Base-by-base conservation (phyloP, 2,797 vertebrate genomes). In the Vultur gryphus region DNA sequence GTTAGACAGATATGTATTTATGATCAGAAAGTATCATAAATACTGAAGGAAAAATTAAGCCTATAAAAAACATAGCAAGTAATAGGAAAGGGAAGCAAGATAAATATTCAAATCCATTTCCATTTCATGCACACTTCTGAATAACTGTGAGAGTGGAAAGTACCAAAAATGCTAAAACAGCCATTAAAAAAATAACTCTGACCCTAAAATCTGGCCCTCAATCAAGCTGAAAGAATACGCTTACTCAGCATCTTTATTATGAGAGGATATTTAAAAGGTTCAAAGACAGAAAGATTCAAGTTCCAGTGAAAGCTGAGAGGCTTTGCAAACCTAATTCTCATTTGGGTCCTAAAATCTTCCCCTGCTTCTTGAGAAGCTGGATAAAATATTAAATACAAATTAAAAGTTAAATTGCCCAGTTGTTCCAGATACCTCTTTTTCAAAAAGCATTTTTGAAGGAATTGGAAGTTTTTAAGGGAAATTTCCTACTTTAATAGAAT, bases 81-180 rank as follows among this genome's bases (percentile, higher is more conserved):
- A 95, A 95, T 87, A 87, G 24, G 71, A 83, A 91, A 78, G 64
- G 11, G 71, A 94, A 94, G 59, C 14, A 80, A 93, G 89, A 87
- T 93, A 95, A 95, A 94, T 95, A 97, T 95, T 93, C 93, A 95
- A 89, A 95, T 75, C 35, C 39, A 84, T 92, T 96, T 84, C 80
- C 46, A 93, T 93, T 87, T 92, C 65, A 54, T 71, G 84, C 33
- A 65, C 49, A 29, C 39, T 95, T 90, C 59, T 90, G 93, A 92
- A 93, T 84, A 90, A 95, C 75, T 83, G 39, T 54, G 59, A 86
- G 46, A 73, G 26, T 66, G 13, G 51, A 94, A 89, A 95, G 81
- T 37, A 95, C 73, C 81, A 87, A 76, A 95, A 84, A 87, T 69
- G 75, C 80, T 97, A 93, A 95, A 96, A 89, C 1, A 28, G 78